Evolutionary conservation across 2,888 invertebrate genomes (phyloP).

Genomic region (Cheilosia grossa): DNA sequence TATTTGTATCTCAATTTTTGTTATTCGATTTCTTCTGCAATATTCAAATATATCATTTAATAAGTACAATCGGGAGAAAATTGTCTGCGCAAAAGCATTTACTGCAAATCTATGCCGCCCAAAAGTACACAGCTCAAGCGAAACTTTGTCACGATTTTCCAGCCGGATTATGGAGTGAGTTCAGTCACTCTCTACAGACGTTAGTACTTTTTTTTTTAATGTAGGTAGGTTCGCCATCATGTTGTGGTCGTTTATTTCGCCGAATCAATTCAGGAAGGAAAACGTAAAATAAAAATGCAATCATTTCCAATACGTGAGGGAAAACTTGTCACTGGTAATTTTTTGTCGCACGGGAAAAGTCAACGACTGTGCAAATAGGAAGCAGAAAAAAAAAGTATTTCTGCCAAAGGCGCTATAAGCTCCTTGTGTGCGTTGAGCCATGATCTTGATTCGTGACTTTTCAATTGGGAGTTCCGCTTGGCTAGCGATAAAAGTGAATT

Average conservation of each 20-base stretch:
- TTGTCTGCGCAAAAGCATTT: conserved; percentile 37
- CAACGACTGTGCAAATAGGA: conserved; percentile 61
- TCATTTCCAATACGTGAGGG: conserved; percentile 49
- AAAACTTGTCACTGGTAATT: conserved; percentile 55
- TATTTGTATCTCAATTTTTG: conserved; percentile 40
- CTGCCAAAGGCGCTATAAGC: conserved; percentile 36
- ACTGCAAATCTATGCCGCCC: conserved; percentile 39
- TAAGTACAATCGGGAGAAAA: conserved; percentile 26
- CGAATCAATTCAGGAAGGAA: conserved; percentile 54
- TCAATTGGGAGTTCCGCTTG: conserved; percentile 63
- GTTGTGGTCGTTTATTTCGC: conserved; percentile 16
- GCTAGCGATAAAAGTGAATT: conserved; percentile 21
- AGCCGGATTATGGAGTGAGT: conserved; percentile 54
- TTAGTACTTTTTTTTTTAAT: neutral
- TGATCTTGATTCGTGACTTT: conserved; percentile 78
- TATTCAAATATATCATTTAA: conserved; percentile 39
- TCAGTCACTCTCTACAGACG: conserved; percentile 20
- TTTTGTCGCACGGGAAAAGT: conserved; percentile 63
- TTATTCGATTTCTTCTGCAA: neutral
- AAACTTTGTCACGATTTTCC: conserved; percentile 69
- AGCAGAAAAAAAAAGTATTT: neutral
- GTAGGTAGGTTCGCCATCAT: conserved; percentile 37
- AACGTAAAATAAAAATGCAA: conserved; percentile 27
- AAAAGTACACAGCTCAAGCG: conserved; percentile 43
- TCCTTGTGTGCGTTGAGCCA: conserved; percentile 74